Base-by-base conservation (phyloP, 2,888 invertebrate genomes). In the Epirrhoe tristata region DNA sequence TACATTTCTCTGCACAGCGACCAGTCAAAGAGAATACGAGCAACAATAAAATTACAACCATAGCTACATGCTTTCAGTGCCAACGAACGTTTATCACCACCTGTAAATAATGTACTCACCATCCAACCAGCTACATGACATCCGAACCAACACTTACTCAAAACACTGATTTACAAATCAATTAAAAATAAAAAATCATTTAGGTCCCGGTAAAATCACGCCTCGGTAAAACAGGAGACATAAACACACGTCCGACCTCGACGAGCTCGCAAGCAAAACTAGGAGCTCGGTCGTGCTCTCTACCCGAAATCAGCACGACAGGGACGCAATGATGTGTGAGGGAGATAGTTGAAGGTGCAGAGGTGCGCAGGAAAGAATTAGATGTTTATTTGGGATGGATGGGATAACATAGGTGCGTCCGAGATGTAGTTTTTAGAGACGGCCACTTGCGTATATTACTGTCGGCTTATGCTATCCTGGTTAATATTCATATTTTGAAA, bases 361-460 rank as follows among this genome's bases (percentile, higher is more conserved):
- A 93, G 93, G 90, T 92, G 92, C 91, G 93, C 91, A 91, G 86
- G 87, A 90, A 91, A 91, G 89, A 90, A 91, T 91, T 90, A 88
- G 90, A 91, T 91, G 93, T 92, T 91, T 92, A 91, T 93, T 89
- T 88, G 88, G 89, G 84, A 84, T 87, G 84, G 85, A 88, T 87
- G 82, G 87, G 90, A 90, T 89, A 89, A 90, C 85, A 87, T 85
- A 84, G 85, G 55, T 81, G 84, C 81, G 83, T 83, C 86, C 79
- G 62, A 46, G 17, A 8, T 43, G 58, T 83, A 84, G 83, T 85
- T 85, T 83, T 79, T 78, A 84, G 85, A 83, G 66, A 64, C 73
- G 69, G 56, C 66, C 72, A 75, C 75, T 74, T 64, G 66, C 69
- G 64, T 58, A 67, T 62, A 65, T 66, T 61, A 66, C 63, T 67